Base-by-base conservation (phyloP, 2,888 invertebrate species). In the Caenorhabditis wallacei region DNA sequence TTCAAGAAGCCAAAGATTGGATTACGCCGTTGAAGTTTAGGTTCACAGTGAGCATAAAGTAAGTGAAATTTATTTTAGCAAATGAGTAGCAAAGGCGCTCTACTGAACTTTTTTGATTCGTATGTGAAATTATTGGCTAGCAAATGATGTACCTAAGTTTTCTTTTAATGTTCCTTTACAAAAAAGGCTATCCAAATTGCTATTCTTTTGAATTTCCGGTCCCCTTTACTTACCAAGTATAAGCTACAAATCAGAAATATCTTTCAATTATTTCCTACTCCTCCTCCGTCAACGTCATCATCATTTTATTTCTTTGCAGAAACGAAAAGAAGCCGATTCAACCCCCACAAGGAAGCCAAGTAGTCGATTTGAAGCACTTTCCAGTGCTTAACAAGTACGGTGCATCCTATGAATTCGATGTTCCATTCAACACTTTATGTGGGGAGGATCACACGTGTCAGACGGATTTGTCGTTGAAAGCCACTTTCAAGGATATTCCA, bases 341-440 rank as follows among this genome's bases (percentile, higher is more conserved):
- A 57, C 84, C 85, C 11, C 13, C 59, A 18, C 75, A 85, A 71
- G 88, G 87, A 63, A 59, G 71, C 24, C 72, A 75, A n/a, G 68
- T 88, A 2, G 82, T 84, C 61, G 87, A 88, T 79, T 79, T 90
- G 37, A 85, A 86, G 74, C 69, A 83, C 37, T 87, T 79, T 69
- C 92, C 92, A 4, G 85, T 92, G n/a, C 75, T 92, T n/a, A 89
- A 90, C 66, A 84, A 85, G 64, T 82, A 86, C 26, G 87, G 86
- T n/a, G 84, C 88, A n/a, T 78, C 61, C 8, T 85, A 90, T 53
- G 87, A 87, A 22, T 91, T 84, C 56, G 84, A 89, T 74, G 85
- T 91, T 84, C 87, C 90, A 86, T 92, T 93, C 66, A 92, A 93
- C 81, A 93, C 93, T 85, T 91, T 92, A 43, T 93, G 93, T 88